phyloP scores from a whole-genome alignment of 2,113 vertebrate species.

The Castor canadensis region DNA sequence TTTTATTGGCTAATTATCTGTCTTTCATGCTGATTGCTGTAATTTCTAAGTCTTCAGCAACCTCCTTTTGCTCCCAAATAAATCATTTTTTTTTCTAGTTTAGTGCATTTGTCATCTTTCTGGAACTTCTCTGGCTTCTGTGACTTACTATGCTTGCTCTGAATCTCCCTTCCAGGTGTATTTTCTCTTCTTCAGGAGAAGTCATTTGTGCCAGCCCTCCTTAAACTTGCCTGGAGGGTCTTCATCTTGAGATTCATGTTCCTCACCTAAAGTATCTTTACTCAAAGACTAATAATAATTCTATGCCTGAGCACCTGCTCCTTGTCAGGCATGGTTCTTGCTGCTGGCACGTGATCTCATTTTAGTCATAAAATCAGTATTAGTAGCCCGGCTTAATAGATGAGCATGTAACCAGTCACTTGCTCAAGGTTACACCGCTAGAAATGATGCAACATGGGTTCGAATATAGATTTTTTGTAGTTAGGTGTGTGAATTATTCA shows the following conservation, averaged over 20 bases:
- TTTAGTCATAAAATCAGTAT: background rate
- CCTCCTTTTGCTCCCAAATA: background rate
- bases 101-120: background rate
- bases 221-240: background rate
- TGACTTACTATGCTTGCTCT: background rate
- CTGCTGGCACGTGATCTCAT: background rate
- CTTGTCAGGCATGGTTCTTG: background rate
- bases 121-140: background rate
- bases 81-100: background rate
- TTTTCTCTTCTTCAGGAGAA: background rate
- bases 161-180: background rate
- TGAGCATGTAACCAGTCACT: background rate
- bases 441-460: background rate
- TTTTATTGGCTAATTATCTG: background rate
- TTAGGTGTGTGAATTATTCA: background rate
- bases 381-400: background rate
- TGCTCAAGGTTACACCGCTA: background rate
- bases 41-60: background rate
- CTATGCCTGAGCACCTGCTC: background rate
- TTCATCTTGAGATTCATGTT: background rate
- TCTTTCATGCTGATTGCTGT: background rate
- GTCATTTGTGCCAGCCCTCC: background rate
- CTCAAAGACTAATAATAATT: background rate
- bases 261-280: background rate
- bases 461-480: background rate